Conservation (phyloP, 1,140 invertebrate genomes). For the Marisa cornuarietis region DNA sequence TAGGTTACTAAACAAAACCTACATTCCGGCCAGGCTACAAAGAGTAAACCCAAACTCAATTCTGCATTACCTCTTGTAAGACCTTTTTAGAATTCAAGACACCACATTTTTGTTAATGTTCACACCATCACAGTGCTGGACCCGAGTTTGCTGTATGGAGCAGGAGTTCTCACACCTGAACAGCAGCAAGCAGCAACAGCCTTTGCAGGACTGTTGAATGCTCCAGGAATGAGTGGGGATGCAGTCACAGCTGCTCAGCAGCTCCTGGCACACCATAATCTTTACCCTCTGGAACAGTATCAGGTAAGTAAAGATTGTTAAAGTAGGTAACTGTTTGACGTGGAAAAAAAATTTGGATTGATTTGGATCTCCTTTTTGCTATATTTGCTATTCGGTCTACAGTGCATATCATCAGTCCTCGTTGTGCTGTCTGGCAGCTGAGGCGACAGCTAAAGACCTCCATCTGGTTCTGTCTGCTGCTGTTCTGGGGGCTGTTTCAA, state of each 20-base stretch:
- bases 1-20: no score
- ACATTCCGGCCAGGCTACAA: no score
- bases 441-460: no score
- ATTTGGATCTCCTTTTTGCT: background rate
- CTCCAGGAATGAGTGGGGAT: conserved; percentile 8
- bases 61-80: no score
- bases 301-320: background rate
- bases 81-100: no score
- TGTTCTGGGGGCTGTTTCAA: no score
- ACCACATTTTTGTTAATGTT: background rate
- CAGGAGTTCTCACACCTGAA: conserved; percentile 19
- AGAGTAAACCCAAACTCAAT: no score
- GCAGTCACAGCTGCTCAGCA: conserved; percentile 21
- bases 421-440: no score
- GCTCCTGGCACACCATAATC: conserved; percentile 9
- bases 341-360: background rate
- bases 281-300: conserved; percentile 8
- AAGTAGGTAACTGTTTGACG: no score
- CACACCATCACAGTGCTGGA: background rate
- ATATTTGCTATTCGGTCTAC: background rate
- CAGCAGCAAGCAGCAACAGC: conserved; percentile 33
- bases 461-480: no score
- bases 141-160: conserved; percentile 5
- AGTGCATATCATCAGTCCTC: no score
- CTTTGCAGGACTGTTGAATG: conserved; percentile 21